phyloP scores from a whole-genome alignment of 2,888 invertebrate genomes.

The Drosophila prostipennis region DNA sequence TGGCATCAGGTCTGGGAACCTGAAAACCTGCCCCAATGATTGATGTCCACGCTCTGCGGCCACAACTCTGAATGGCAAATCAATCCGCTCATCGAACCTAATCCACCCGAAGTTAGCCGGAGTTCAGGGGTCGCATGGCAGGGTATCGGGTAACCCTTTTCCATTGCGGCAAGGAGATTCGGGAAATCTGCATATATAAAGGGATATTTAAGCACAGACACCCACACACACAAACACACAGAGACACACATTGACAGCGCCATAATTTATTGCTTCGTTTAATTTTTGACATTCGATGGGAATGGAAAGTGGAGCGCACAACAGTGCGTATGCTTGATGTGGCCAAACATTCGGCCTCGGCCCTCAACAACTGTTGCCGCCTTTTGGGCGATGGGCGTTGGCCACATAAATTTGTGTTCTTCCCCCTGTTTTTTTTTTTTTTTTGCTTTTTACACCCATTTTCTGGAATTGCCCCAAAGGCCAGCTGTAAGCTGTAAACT shows the following conservation, averaged over 20 bases:
- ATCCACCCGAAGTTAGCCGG: conserved; percentile 26
- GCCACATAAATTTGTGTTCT: conserved; percentile 29
- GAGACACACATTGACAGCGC: conserved; percentile 52
- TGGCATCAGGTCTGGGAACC: not conserved
- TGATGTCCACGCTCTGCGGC: not conserved
- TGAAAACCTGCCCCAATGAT: conserved; percentile 7
- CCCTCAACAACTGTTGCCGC: conserved; percentile 38
- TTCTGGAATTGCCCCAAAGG: conserved; percentile 32
- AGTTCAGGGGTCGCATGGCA: not conserved
- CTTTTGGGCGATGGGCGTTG: conserved; percentile 22
- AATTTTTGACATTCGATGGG: conserved; percentile 58
- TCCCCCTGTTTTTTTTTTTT: not conserved
- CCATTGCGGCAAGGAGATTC: conserved; percentile 49
- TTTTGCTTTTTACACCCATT: not conserved
- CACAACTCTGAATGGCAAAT: conserved; percentile 6
- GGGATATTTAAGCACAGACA: conserved; percentile 47
- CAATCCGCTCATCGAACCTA: conserved; percentile 30
- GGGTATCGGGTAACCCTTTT: conserved; percentile 33
- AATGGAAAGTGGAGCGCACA: conserved; percentile 26
- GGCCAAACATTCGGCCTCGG: conserved; percentile 40
- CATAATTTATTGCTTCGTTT: conserved; percentile 74
- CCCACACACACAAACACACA: conserved; percentile 10
- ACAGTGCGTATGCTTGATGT: conserved; percentile 71
- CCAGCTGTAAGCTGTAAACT: conserved; percentile 59
- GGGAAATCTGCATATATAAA: conserved; percentile 66